Evolutionary conservation across 2,113 vertebrate genomes (phyloP), one percentile per base, ranked within the genome.

Genomic region (Hippocampus zosterae): DNA sequence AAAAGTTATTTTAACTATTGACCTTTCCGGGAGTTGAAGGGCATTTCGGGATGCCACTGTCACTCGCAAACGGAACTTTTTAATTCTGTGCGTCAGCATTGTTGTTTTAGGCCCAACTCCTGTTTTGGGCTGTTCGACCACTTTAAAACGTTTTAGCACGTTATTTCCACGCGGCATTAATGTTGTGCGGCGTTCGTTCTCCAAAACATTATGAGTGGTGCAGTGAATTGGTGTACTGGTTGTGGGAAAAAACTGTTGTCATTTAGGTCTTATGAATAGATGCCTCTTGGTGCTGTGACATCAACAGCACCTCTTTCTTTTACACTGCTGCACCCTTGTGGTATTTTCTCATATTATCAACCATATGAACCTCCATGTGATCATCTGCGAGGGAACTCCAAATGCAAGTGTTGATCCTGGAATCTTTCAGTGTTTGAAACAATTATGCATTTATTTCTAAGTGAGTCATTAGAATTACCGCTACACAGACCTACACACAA

Each of bases 251-350:
- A 19, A 16, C 5, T 3, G 12, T 13, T 48, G 56, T 29, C 29
- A 60, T 60, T 60, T 29, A 29, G 57, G 27, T 37, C 15, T 7
- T 3, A 37, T 27, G 11, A 62, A 71, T 62, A 44, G 42, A 44
- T 48, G 46, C 67, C 19, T 13, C 23, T 16, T 10, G 25, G 9
- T 16, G 44, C 33, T 48, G 56, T 69, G 60, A 57, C 53, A 57
- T 52, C 40, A 67, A 46, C 53, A 60, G 62, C 21, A 8, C 23
- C 50, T 37, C 90, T 93, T 65, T 82, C 81, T 83, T 81, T 93
- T 61, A 88, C 94, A 91, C 90, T 98, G 94, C 95, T 96, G 93
- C 94, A 93, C 94, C 90, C 96, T 95, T 85, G 92, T 95, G 95
- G 87, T 74, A 79, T 65, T 65, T 81, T 12, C 21, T 78, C 65